Evolutionary conservation across 1,140 invertebrate genomes (phyloP), one percentile per base, ranked within the genome.

Genomic region (Calliopsis andreniformis): DNA sequence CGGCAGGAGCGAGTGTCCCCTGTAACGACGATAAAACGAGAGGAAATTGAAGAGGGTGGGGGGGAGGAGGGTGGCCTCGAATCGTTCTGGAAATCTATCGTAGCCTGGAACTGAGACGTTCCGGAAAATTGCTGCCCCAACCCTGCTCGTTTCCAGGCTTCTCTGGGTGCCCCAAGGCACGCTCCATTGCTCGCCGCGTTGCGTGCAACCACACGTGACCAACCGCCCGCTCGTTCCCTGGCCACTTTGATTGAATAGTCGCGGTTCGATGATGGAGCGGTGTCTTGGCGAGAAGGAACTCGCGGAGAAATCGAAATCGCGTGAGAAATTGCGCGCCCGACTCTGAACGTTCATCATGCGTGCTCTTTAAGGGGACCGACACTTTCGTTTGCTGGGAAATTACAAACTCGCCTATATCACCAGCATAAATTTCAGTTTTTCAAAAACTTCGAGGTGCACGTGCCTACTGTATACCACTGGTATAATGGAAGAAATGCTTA

Each of bases 51-150:
- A 51, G 51, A 28, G 62, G 49, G 32, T 10, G 35, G 35, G 35
- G 35, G 35, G 35, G 35, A 39, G 10, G 42, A 35, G 64, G 75
- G 55, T 63, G 58, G 69, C 56, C 72, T 72, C 43, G 86, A 87
- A 88, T 88, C 81, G 85, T 83, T 78, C 72, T 79, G 80, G 78
- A 87, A 88, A 88, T 88, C 80, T 77, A 78, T 83, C 85, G 73
- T 30, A 47, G 64, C 43, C 70, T 63, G 69, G 76, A 85, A 77
- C 56, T 35, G 56, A 59, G 77, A 55, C 80, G 77, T 83, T 84
- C 83, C 72, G 78, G 83, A 84, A 84, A 84, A 84, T 80, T 80
- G 69, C 56, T 4, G 62, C 53, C 39, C 61, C 68, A 68, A 43
- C 62, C 63, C 63, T 64, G 25, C 14, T 39, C 30, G 45, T 67